Conservation (phyloP, 1,140 invertebrate species). For the Bathynomus jamesi region DNA sequence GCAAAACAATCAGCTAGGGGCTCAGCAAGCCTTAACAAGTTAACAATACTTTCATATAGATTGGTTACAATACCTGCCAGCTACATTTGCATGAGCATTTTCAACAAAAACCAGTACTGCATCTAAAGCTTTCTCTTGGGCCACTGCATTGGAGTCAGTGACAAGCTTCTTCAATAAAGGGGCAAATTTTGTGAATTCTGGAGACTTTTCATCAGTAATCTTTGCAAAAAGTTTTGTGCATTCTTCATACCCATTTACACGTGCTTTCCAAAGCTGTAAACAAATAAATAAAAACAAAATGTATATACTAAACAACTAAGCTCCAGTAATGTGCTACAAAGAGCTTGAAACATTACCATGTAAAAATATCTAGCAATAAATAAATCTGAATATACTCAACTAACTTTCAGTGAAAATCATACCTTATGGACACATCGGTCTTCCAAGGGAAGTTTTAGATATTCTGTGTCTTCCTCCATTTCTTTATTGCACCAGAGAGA, state of each 20-base stretch:
- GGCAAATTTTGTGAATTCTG: conserved; percentile 85
- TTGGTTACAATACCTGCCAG: too few species aligned
- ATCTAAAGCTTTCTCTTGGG: conserved; percentile 92
- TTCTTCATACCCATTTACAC: conserved; percentile 88
- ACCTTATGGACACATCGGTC: conserved; percentile 85
- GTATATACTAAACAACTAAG: not conserved
- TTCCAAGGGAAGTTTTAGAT: conserved; percentile 81
- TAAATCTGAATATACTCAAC: not conserved
- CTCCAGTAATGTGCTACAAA: not conserved
- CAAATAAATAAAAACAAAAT: not conserved
- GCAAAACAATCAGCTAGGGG: too few species aligned
- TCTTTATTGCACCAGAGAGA: too few species aligned
- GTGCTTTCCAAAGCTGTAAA: conserved; percentile 79
- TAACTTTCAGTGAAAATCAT: conserved; percentile 2
- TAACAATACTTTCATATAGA: too few species aligned
- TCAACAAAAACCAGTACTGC: conserved; percentile 81
- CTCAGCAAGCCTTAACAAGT: too few species aligned
- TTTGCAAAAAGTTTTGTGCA: conserved; percentile 66
- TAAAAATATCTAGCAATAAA: not conserved
- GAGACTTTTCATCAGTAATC: conserved; percentile 72
- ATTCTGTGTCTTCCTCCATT: conserved; percentile 72
- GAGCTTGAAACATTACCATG: not conserved
- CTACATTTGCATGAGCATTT: conserved; percentile 73
- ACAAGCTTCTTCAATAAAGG: conserved; percentile 94
- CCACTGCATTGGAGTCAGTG: conserved; percentile 84